Percentiles rank a stretch among this genome's conserved stretches.
These are phyloP conservation scores for Germaria angustata DNA, from an alignment of 2,888 invertebrate genomes.

Conservation along the genomic window DNA sequence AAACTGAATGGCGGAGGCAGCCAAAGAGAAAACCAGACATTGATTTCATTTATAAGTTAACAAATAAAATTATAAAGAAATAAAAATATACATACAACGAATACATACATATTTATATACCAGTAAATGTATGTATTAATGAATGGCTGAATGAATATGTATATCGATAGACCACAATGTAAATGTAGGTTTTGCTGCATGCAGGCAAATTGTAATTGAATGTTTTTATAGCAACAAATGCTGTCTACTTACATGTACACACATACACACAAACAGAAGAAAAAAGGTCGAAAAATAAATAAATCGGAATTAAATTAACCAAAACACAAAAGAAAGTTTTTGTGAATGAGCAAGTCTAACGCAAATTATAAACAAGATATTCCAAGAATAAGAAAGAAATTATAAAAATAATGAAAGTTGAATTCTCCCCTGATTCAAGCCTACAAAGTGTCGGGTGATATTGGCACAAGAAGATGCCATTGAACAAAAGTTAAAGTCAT, in stretches of 20 bases:
- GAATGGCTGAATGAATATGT: not conserved
- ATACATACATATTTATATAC: not conserved
- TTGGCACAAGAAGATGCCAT: too few relatives aligned
- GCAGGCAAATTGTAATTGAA: not conserved
- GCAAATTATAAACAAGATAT: not conserved
- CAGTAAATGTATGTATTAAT: not conserved
- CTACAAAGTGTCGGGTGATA: too few relatives aligned
- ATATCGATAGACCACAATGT: not conserved
- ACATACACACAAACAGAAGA: not conserved
- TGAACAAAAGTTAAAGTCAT: too few relatives aligned
- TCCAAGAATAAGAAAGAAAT: not conserved
- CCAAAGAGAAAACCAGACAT: constrained; percentile 11
- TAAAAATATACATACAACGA: too few relatives aligned
- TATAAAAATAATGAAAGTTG: not conserved
- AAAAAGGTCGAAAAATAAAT: not conserved
- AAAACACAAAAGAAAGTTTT: not conserved
- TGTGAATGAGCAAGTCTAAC: too few relatives aligned
- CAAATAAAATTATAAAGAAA: too few relatives aligned
- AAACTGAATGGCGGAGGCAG: constrained; percentile 13
- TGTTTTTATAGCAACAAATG: not conserved
- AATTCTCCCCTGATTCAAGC: too few relatives aligned
- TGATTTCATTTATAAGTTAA: constrained; percentile 26
- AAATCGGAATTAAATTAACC: not conserved
- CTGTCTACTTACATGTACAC: not conserved
- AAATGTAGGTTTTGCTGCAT: not conserved